phyloP scores from a whole-genome alignment of 2,113 vertebrate species.

The Podiceps cristatus region DNA sequence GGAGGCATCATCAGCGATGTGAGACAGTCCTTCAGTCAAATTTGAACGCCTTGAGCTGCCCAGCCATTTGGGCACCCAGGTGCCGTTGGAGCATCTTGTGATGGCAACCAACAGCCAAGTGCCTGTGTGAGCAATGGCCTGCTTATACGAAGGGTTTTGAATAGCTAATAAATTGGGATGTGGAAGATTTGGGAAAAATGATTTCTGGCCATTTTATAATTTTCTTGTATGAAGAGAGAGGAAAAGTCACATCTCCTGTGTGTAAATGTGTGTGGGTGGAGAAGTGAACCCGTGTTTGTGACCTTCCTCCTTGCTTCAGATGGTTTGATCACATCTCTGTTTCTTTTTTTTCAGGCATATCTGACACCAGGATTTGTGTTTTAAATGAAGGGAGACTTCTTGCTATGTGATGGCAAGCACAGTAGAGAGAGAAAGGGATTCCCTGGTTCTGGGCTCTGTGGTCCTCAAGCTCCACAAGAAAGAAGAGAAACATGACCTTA shows the following conservation, averaged over 20 bases:
- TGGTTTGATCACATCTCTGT: background rate
- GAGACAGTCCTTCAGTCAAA: background rate
- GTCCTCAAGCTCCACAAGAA: background rate
- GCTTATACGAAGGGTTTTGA: background rate
- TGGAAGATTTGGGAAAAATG: background rate
- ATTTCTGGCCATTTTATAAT: background rate
- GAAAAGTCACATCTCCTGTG: background rate
- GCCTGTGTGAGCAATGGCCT: background rate
- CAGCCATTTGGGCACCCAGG: background rate
- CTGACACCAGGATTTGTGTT: conserved; percentile 27
- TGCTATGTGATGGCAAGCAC: conserved; percentile 4
- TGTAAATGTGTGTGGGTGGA: background rate
- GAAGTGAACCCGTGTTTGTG: background rate
- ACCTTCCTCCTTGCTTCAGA: background rate
- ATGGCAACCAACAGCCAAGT: background rate
- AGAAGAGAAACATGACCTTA: background rate
- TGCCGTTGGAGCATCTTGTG: background rate
- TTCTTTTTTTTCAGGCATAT: background rate
- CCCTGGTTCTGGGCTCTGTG: background rate
- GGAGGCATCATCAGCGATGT: rapidly evolving
- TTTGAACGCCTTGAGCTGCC: background rate
- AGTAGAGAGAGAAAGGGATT: conserved; percentile 20
- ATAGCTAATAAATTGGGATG: background rate
- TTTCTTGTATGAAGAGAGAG: background rate
- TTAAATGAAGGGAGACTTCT: conserved; percentile 38